Conservation (phyloP, 2,888 invertebrate species). For the Drosophila quinaria region DNA sequence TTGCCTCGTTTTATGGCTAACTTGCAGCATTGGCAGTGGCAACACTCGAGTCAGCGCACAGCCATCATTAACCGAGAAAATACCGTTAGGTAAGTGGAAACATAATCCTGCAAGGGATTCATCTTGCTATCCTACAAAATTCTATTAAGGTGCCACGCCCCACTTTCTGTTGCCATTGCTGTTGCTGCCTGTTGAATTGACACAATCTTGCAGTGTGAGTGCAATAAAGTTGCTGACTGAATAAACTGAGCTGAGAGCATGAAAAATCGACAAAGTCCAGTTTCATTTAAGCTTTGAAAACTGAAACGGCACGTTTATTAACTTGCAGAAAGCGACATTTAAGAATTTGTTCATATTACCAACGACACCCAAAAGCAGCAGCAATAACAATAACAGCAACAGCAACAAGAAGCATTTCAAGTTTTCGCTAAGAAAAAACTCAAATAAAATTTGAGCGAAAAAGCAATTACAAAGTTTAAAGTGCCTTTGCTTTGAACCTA, state of each 20-base stretch:
- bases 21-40: slow-evolving; percentile 70
- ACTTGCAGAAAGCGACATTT: slow-evolving; percentile 64
- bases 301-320: slow-evolving; percentile 74
- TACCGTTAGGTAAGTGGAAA: slow-evolving; percentile 85
- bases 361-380: slow-evolving; percentile 30
- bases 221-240: slow-evolving; percentile 39
- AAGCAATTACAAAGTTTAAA: slow-evolving; percentile 81
- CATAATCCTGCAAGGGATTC: slow-evolving; percentile 20
- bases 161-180: slow-evolving; percentile 5
- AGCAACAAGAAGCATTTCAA: slow-evolving; percentile 30
- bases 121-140: slow-evolving; percentile 11
- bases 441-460: slow-evolving; percentile 69
- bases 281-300: slow-evolving; percentile 54
- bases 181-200: slow-evolving; percentile 29
- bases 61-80: slow-evolving; percentile 86
- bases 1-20: slow-evolving; percentile 83
- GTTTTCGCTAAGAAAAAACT: slow-evolving; percentile 49
- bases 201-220: slow-evolving; percentile 35
- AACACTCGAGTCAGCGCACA: slow-evolving; percentile 77
- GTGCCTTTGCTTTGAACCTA: slow-evolving; percentile 73
- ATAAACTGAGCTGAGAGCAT: slow-evolving; percentile 4
- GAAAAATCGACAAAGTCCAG: slow-evolving; percentile 18
- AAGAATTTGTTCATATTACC: slow-evolving; percentile 62
- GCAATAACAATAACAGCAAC: slow-evolving; percentile 15
- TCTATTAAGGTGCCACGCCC: slow-evolving; percentile 17